Evolutionary conservation across 2,888 invertebrate genomes (phyloP).

Genomic region (Melikaiella ostensackeni): DNA sequence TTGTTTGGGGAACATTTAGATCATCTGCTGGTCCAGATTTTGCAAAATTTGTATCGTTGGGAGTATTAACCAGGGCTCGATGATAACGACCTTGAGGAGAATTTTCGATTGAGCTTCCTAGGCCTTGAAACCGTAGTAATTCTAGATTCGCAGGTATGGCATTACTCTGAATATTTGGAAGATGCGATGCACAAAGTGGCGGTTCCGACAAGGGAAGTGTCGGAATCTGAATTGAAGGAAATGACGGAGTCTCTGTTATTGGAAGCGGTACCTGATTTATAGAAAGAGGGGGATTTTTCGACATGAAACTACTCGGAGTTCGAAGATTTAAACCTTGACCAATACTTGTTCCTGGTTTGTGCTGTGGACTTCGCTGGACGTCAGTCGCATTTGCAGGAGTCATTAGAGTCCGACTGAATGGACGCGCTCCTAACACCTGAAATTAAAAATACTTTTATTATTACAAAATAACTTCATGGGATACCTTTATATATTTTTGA

Average conservation of each 20-base stretch:
- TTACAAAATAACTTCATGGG: conserved; percentile 64
- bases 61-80: conserved; percentile 56
- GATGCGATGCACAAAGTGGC: background rate
- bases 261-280: background rate
- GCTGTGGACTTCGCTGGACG: conserved; percentile 67
- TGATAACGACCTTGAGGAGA: conserved; percentile 59
- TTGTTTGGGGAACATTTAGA: background rate
- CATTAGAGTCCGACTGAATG: conserved; percentile 66
- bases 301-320: conserved; percentile 72
- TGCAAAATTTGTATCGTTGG: conserved; percentile 51
- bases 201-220: background rate
- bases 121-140: conserved; percentile 38
- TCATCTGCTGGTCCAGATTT: conserved; percentile 44
- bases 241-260: background rate
- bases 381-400: conserved; percentile 69
- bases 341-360: conserved; percentile 51
- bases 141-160: conserved; percentile 24
- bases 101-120: conserved; percentile 50
- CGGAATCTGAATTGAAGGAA: background rate
- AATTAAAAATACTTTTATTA: conserved; percentile 39
- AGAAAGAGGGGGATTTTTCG: conserved; percentile 52
- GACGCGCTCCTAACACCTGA: conserved; percentile 67
- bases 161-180: conserved; percentile 8
- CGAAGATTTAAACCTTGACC: conserved; percentile 64
- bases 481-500: background rate